A percentile compares a stretch with the other conserved stretches of the same genome.
phyloP scores from a whole-genome alignment of 2,113 vertebrate species.

The Rhineura floridana region DNA sequence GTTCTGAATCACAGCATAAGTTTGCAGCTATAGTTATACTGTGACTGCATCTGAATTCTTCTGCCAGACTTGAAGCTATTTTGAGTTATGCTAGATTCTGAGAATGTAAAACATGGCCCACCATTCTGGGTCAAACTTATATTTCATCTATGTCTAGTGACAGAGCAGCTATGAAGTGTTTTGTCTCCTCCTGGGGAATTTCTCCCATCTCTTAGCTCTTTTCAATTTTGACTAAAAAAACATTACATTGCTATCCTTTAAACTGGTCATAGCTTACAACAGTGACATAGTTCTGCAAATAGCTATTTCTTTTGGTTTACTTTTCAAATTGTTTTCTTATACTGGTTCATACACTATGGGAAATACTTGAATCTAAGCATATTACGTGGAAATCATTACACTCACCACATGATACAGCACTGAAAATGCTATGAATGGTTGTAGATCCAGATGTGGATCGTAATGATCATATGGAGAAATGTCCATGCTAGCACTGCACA shows the following conservation, averaged over 20 bases:
- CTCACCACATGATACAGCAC: background rate
- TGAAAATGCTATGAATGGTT: background rate
- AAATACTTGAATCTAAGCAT: no score
- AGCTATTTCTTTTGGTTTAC: background rate
- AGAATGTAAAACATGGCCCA: background rate
- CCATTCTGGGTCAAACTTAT: background rate
- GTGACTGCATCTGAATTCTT: constrained; percentile 6
- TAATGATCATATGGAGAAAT: background rate
- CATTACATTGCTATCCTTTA: background rate
- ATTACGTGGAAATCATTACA: no score
- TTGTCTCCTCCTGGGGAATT: background rate
- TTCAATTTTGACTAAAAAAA: background rate
- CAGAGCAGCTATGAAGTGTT: background rate
- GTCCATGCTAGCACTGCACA: background rate
- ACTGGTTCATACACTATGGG: background rate
- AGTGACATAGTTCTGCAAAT: background rate
- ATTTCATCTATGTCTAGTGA: background rate
- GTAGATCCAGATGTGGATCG: background rate
- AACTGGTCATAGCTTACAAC: background rate
- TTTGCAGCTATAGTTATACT: background rate
- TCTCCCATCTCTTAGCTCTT: background rate
- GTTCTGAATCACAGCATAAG: background rate
- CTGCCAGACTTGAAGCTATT: constrained; percentile 10
- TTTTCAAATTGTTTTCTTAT: background rate
- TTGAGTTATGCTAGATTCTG: constrained; percentile 1